Conservation (phyloP, 2,113 vertebrate genomes). For the Leucoraja erinaceus region DNA sequence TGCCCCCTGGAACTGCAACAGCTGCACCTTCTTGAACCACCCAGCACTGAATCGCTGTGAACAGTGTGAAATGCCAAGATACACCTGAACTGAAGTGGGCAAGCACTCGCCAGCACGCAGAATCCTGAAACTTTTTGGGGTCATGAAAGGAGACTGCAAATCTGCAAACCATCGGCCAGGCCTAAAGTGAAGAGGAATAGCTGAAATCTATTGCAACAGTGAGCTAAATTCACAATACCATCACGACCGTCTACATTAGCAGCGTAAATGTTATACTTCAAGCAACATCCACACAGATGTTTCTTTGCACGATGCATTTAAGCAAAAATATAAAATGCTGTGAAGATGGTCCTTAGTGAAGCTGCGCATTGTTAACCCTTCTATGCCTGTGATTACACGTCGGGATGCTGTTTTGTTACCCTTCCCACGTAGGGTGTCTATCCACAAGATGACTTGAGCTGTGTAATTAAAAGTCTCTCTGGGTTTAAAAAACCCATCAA, state of each 20-base stretch:
- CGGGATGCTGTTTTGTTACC: constrained; percentile 18
- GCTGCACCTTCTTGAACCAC: constrained; percentile 98
- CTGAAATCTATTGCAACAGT: constrained; percentile 20
- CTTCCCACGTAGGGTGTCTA: not conserved
- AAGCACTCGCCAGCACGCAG: constrained; percentile 46
- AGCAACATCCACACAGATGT: constrained; percentile 16
- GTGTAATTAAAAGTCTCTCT: constrained; percentile 21
- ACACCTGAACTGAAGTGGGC: constrained; percentile 69
- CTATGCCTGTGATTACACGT: constrained; percentile 20
- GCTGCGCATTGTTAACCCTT: constrained; percentile 1
- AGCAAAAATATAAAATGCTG: constrained; percentile 7
- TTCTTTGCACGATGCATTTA: constrained; percentile 4
- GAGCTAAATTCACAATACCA: constrained; percentile 16
- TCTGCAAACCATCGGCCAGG: constrained; percentile 52
- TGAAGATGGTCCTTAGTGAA: constrained; percentile 28
- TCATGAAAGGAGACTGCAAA: not conserved
- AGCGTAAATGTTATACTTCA: constrained; percentile 22
- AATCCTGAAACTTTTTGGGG: constrained; percentile 43
- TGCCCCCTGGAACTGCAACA: constrained; percentile 94
- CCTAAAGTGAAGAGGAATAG: constrained; percentile 45
- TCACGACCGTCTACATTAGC: constrained; percentile 8
- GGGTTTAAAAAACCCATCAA: not conserved
- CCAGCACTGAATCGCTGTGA: constrained; percentile 97
- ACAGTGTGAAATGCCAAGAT: constrained; percentile 96
- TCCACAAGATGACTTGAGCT: constrained; percentile 9